Conservation (phyloP, 2,888 invertebrate species). For the Prenolepis imparis region DNA sequence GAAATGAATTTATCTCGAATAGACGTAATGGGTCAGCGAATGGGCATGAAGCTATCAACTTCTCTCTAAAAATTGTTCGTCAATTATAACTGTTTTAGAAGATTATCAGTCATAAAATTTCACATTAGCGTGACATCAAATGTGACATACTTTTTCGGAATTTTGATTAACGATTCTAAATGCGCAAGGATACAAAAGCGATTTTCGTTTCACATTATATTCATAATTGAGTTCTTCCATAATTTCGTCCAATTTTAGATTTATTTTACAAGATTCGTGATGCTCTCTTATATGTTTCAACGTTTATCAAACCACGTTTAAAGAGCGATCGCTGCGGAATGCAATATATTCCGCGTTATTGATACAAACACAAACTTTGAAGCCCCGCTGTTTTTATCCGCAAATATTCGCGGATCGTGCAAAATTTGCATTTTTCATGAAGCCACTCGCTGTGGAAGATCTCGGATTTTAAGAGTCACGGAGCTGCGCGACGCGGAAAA, state of each 20-base stretch:
- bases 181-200: not conserved
- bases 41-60: not conserved
- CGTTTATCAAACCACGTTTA: not conserved
- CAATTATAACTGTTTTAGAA: not conserved
- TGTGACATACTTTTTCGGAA: slow-evolving; percentile 16
- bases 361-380: not conserved
- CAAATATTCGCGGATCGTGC: slow-evolving; percentile 3
- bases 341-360: slow-evolving; percentile 1
- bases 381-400: slow-evolving; percentile 6
- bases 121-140: not conserved
- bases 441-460: slow-evolving; percentile 22
- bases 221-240: slow-evolving; percentile 16
- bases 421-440: slow-evolving; percentile 47
- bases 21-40: not conserved
- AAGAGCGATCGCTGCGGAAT: not conserved
- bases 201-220: not conserved
- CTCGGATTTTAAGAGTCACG: slow-evolving; percentile 46
- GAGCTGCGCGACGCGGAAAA: slow-evolving; percentile 46
- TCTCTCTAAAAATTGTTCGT: not conserved
- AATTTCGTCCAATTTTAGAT: slow-evolving; percentile 5
- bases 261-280: not conserved
- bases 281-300: not conserved
- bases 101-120: not conserved
- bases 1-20: not conserved
- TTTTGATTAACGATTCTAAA: slow-evolving; percentile 5